Base-by-base conservation (phyloP, 2,113 vertebrate genomes). In the Ailuropoda melanoleuca region DNA sequence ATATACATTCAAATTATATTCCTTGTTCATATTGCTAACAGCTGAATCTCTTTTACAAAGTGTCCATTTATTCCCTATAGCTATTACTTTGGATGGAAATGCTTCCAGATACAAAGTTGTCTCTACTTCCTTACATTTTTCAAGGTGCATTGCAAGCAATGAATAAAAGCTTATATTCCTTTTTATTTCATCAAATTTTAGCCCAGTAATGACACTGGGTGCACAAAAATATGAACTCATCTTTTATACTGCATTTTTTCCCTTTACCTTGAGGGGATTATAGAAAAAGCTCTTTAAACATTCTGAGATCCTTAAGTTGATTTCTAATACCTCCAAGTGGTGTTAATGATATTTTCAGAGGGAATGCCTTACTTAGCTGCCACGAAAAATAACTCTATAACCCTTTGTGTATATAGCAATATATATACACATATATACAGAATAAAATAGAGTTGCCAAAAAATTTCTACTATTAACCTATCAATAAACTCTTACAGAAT, bases 401-500 rank as follows among this genome's bases (percentile, higher is more conserved):
- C 7, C 6, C 66, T 95, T 94, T 92, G 53, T 4, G 9, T 92
- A 18, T 60, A 10, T 43, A n/a, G 55, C 0, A 60, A 43, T 43
- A 43, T 43, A 43, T 43, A 43, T 43, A 43, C 43, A 43, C 43
- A 43, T 43, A 43, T 43, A 43, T 43, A 43, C 43, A 43, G 43
- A 43, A 43, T 90, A 95, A 94, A 95, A 88, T 48, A 60, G 37
- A 97, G 55, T 53, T 55, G 88, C 50, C 74, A 91, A 78, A 66
- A 97, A 81, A 90, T 19, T 92, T 80, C 75, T 72, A 77, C 29
- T 90, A 50, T 92, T 95, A 96, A 56, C n/a, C 23, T 83, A 82
- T 78, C 39, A 96, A 94, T 24, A 91, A 84, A 92, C 29, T 97
- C 58, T 84, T 84, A 93, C 17, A 86, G 39, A 98, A 82, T n/a